Percentiles rank a stretch among this genome's conserved stretches.
Conservation (phyloP, 2,113 vertebrate genomes). For the Phodopus roborovskii region DNA sequence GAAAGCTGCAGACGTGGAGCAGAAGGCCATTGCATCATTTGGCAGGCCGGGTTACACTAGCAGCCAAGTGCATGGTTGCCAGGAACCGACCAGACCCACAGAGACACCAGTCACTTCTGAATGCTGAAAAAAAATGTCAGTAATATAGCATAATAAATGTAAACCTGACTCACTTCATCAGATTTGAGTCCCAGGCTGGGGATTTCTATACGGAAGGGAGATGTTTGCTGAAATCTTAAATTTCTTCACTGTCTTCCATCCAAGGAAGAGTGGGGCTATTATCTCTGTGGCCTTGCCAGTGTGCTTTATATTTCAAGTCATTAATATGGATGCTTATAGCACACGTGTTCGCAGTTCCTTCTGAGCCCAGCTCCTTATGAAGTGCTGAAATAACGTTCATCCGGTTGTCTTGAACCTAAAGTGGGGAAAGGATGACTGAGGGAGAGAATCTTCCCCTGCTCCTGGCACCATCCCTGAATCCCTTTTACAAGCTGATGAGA, state of each 20-base stretch:
- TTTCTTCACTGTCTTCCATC: constrained; percentile 21
- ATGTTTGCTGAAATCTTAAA: constrained; percentile 65
- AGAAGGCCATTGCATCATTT: constrained; percentile 6
- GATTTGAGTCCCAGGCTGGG: constrained; percentile 36
- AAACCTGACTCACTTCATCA: constrained; percentile 67
- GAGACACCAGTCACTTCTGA: constrained; percentile 70
- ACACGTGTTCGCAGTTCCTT: constrained; percentile 48
- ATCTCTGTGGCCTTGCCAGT: background rate
- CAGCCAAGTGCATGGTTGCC: constrained; percentile 74
- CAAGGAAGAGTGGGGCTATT: constrained; percentile 58
- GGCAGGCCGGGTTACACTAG: constrained; percentile 37
- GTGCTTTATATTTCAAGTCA: constrained; percentile 49
- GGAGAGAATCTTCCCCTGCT: constrained; percentile 1
- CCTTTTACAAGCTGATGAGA: background rate
- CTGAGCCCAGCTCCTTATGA: background rate
- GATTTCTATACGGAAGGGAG: constrained; percentile 50
- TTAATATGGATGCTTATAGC: constrained; percentile 55
- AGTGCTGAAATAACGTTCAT: constrained; percentile 14
- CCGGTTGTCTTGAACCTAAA: constrained; percentile 35
- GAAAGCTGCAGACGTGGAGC: constrained; percentile 1
- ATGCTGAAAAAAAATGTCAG: constrained; percentile 64
- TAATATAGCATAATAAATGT: constrained; percentile 63
- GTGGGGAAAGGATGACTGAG: constrained; percentile 10
- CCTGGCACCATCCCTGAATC: background rate
- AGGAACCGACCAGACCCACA: constrained; percentile 68